Conservation (phyloP, 2,113 vertebrate genomes). For the Antennarius striatus region DNA sequence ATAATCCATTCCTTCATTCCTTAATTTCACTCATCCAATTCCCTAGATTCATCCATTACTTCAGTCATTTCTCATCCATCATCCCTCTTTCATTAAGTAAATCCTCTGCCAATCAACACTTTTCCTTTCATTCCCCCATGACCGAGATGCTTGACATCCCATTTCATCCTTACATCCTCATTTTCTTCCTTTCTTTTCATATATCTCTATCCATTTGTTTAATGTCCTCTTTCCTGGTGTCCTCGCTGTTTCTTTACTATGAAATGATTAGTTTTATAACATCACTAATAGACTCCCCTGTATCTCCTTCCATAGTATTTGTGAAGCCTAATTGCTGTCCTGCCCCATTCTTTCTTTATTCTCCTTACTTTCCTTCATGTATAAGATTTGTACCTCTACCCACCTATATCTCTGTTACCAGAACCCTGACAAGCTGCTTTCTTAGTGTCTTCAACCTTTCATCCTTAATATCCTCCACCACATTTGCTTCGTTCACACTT, state of each 20-base stretch:
- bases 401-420: no score
- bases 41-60: background rate
- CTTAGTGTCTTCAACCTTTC: background rate
- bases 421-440: no score
- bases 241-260: no score
- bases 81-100: no score
- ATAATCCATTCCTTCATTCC: background rate
- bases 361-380: background rate
- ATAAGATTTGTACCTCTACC: no score
- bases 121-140: no score
- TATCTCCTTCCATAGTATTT: background rate
- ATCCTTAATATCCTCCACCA: background rate
- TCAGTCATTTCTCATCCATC: background rate
- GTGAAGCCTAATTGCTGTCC: background rate
- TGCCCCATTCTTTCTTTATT: background rate
- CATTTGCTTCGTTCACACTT: constrained; percentile 5
- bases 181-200: background rate
- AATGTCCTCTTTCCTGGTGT: no score
- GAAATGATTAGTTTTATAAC: no score
- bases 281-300: no score
- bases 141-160: no score
- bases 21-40: background rate
- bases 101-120: no score
- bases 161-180: background rate
- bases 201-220: background rate